phyloP scores from a whole-genome alignment of 2,113 vertebrate species.

The Coturnix japonica region DNA sequence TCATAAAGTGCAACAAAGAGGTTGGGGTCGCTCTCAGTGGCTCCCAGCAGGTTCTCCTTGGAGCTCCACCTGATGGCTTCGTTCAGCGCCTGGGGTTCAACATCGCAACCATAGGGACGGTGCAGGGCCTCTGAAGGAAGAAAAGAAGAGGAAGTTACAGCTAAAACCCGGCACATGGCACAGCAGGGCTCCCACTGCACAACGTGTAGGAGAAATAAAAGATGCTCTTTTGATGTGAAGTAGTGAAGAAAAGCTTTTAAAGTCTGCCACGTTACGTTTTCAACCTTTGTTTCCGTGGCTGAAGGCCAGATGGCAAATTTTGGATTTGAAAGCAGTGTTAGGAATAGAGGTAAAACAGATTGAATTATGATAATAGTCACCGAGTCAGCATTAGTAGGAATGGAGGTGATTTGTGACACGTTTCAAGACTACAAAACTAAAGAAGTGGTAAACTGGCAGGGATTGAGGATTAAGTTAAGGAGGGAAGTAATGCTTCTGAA shows the following conservation, averaged over 20 bases:
- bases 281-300: neutral
- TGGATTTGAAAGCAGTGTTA: neutral
- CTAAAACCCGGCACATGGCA: neutral
- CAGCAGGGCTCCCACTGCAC: neutral
- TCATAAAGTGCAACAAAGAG: slow-evolving; percentile 99
- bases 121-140: slow-evolving; percentile 90
- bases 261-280: neutral
- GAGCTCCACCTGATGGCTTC: slow-evolving; percentile 99
- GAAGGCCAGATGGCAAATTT: too few species aligned
- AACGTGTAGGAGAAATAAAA: neutral
- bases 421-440: neutral
- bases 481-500: neutral
- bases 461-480: too few species aligned
- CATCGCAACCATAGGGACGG: slow-evolving; percentile 89
- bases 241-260: neutral
- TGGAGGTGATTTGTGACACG: neutral
- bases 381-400: neutral
- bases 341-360: neutral
- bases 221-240: neutral
- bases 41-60: slow-evolving; percentile 97
- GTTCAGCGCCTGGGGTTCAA: slow-evolving; percentile 88
- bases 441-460: neutral
- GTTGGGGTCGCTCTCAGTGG: slow-evolving; percentile 97
- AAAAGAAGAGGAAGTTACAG: neutral
- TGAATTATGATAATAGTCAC: neutral